A percentile compares a stretch with the other conserved stretches of the same genome.
Conservation (phyloP, 23 tunicate species). For the Botrylloides violaceus region DNA sequence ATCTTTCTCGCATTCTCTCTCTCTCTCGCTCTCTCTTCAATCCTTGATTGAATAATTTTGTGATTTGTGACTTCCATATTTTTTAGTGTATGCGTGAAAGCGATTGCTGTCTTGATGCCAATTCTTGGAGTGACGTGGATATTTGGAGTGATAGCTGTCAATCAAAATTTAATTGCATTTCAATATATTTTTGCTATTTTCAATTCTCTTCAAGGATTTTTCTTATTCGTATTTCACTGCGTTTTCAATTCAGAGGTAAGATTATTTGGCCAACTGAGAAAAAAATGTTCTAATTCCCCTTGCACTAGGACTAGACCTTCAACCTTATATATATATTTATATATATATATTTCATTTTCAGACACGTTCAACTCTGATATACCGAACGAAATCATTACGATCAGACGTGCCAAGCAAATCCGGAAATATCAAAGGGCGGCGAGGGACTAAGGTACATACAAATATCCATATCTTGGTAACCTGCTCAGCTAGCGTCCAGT, state of each 20-base stretch:
- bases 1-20: too few species aligned
- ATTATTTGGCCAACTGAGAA: too few species aligned
- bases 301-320: too few species aligned
- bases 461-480: too few species aligned
- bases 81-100: constrained; percentile 21
- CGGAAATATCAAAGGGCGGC: neutral
- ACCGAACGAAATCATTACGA: constrained; percentile 17
- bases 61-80: too few species aligned
- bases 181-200: constrained; percentile 25
- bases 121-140: constrained; percentile 25
- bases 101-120: constrained; percentile 16
- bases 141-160: constrained; percentile 22
- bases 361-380: constrained; percentile 14
- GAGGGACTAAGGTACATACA: neutral
- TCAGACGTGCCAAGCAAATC: constrained; percentile 8
- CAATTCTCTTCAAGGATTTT: constrained; percentile 28
- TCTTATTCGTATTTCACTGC: constrained; percentile 19
- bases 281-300: too few species aligned
- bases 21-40: too few species aligned
- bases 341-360: neutral
- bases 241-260: constrained; percentile 20
- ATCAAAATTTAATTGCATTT: constrained; percentile 8
- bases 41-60: too few species aligned
- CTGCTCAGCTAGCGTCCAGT: too few species aligned
- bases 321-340: neutral